Evolutionary conservation across 2,888 invertebrate species (phyloP).

Genomic region (Pristionchus japonicus): DNA sequence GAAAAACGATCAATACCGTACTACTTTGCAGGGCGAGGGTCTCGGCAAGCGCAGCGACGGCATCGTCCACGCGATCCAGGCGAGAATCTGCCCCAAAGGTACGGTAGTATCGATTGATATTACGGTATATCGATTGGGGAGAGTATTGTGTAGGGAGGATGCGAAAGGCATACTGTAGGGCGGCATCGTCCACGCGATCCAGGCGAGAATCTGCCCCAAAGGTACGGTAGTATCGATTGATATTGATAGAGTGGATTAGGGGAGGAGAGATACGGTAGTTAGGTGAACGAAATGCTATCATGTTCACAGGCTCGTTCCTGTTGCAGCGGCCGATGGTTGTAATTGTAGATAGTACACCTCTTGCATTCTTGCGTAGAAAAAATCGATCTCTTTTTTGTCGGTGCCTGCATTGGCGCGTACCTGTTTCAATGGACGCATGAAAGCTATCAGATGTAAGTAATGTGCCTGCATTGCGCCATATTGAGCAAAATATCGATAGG

Average conservation of each 20-base stretch:
- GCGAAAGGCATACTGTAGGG: slow-evolving; percentile 44
- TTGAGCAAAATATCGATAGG: too few species aligned
- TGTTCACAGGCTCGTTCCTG: too few species aligned
- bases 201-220: slow-evolving; percentile 58
- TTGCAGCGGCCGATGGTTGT: too few species aligned
- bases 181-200: slow-evolving; percentile 65
- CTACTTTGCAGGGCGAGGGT: slow-evolving; percentile 51
- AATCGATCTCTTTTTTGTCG: too few species aligned
- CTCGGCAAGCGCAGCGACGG: slow-evolving; percentile 62
- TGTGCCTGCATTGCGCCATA: too few species aligned
- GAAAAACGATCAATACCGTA: neutral
- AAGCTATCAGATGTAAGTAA: too few species aligned
- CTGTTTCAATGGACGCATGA: too few species aligned
- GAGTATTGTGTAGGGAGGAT: too few species aligned
- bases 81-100: slow-evolving; percentile 59
- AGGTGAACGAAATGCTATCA: too few species aligned
- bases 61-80: slow-evolving; percentile 65
- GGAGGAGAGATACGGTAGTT: neutral
- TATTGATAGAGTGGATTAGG: neutral
- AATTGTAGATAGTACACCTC: too few species aligned
- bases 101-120: neutral
- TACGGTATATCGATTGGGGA: neutral
- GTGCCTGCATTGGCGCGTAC: too few species aligned
- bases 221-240: slow-evolving; percentile 47
- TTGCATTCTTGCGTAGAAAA: too few species aligned